A percentile compares a stretch with the other conserved stretches of the same genome.
These are phyloP conservation scores for Campoletis sonorensis DNA, from an alignment of 1,140 invertebrate genomes.

Conservation along the genomic window DNA sequence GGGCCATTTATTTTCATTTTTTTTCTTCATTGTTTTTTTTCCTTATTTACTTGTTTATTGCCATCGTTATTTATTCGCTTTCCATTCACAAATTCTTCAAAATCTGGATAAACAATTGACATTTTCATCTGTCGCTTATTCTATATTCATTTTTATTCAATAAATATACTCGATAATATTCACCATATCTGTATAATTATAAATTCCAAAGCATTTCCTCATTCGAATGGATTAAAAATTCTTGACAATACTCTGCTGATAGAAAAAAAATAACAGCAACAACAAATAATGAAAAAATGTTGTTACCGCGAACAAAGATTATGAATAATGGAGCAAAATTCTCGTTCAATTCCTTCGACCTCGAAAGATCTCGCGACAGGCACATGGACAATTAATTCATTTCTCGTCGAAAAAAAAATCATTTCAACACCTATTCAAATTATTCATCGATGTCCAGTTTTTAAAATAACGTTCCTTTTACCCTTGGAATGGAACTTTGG, in stretches of 20 bases:
- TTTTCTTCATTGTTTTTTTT: too few relatives aligned
- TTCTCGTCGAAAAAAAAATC: too few relatives aligned
- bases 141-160: not conserved
- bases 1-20: too few relatives aligned
- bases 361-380: too few relatives aligned
- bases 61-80: too few relatives aligned
- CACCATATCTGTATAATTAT: not conserved
- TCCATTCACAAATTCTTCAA: too few relatives aligned
- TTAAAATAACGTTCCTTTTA: too few relatives aligned
- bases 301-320: slow-evolving; percentile 1
- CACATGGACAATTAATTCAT: too few relatives aligned
- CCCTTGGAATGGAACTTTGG: not conserved
- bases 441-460: too few relatives aligned
- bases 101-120: not conserved
- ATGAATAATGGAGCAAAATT: slow-evolving; percentile 19
- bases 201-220: not conserved
- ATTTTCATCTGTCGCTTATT: not conserved
- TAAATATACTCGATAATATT: not conserved
- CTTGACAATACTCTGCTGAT: not conserved
- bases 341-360: too few relatives aligned
- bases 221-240: not conserved
- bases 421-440: too few relatives aligned
- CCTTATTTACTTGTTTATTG: too few relatives aligned
- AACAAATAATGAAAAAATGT: not conserved
- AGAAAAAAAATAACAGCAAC: not conserved